Conservation (phyloP, 2,888 invertebrate species). For the Sinodicranocentrus sp. region DNA sequence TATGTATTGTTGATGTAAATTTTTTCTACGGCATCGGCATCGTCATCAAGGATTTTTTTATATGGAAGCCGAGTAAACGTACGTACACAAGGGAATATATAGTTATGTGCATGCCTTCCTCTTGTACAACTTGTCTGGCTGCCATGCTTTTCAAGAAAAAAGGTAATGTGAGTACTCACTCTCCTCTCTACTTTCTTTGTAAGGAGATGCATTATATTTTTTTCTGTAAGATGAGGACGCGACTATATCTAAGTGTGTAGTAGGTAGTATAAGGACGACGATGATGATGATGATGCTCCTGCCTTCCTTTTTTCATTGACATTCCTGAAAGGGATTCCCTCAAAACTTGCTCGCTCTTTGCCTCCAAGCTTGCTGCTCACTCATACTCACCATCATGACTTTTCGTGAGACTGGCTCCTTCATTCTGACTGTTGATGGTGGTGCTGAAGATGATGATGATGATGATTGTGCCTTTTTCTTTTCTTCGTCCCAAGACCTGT, state of each 20-base stretch:
- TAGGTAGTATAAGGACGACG: not conserved
- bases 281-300: conserved; percentile 33
- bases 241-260: not conserved
- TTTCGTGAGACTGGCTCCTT: conserved; percentile 36
- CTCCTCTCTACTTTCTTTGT: conserved; percentile 7
- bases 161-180: conserved; percentile 1
- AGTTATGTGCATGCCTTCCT: not conserved
- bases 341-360: conserved; percentile 34
- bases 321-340: conserved; percentile 77
- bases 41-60: conserved; percentile 18
- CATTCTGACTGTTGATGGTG: conserved; percentile 34
- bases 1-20: no score
- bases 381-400: not conserved
- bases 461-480: conserved; percentile 28
- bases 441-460: conserved; percentile 21
- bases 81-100: no score
- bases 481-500: conserved; percentile 48
- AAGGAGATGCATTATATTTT: not conserved
- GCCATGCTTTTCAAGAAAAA: conserved; percentile 38
- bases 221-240: no score
- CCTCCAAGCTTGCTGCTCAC: conserved; percentile 19
- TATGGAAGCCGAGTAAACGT: not conserved
- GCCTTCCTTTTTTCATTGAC: conserved; percentile 73
- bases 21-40: not conserved
- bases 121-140: conserved; percentile 39